Percentiles rank a stretch among this genome's conserved stretches.
Evolutionary conservation across 2,888 invertebrate species (phyloP).

Genomic region (Tenthredo livida): DNA sequence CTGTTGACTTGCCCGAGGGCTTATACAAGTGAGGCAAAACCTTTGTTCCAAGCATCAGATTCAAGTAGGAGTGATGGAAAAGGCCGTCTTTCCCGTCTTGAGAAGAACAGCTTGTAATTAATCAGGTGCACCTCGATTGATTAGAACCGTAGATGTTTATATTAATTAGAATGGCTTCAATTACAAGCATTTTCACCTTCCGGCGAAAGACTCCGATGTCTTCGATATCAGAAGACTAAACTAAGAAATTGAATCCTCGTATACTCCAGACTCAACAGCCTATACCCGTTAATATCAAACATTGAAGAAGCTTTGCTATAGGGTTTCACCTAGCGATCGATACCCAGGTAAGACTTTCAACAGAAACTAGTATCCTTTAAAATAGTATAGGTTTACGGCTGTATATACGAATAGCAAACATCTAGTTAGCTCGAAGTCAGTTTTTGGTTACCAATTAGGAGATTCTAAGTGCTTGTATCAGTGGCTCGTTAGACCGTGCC

Average conservation of each 20-base stretch:
- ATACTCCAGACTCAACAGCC: not conserved
- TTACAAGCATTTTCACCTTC: not conserved
- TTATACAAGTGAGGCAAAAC: not conserved
- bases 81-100: not conserved
- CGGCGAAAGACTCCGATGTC: not conserved
- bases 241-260: not conserved
- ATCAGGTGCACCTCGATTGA: not conserved
- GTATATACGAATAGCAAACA: not conserved
- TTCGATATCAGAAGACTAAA: not conserved
- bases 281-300: not conserved
- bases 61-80: not conserved
- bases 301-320: not conserved
- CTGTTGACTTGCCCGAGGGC: conserved; percentile 27
- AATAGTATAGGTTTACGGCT: not conserved
- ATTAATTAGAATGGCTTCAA: not conserved
- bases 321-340: not conserved
- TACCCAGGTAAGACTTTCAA: not conserved
- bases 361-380: not conserved
- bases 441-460: conserved; percentile 9
- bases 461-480: not conserved
- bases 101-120: conserved; percentile 7
- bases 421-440: not conserved
- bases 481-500: not conserved
- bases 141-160: not conserved
- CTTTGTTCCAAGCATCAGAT: conserved; percentile 22